These are phyloP conservation scores for Danaus chrysippus DNA, from an alignment of 2,888 invertebrate genomes.

Conservation along the genomic window DNA sequence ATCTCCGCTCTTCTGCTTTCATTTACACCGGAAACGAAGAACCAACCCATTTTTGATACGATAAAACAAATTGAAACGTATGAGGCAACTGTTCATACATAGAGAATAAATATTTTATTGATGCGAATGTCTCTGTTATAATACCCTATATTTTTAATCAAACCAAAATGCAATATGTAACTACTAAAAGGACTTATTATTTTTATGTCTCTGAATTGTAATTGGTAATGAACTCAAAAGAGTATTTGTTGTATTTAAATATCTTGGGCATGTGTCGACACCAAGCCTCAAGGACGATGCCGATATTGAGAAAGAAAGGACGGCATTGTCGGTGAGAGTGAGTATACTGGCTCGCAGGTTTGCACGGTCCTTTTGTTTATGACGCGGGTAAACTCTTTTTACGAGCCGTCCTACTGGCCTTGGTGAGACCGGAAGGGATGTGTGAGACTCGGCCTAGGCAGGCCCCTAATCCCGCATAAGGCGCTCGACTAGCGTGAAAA, in stretches of 20 bases:
- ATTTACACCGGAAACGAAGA: constrained; percentile 63
- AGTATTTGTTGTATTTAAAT: constrained; percentile 8
- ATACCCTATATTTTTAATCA: no score
- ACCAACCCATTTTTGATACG: constrained; percentile 59
- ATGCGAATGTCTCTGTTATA: neutral
- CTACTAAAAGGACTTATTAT: no score
- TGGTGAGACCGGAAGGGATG: no score
- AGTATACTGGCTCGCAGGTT: constrained; percentile 13
- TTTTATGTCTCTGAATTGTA: no score
- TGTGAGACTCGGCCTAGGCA: no score
- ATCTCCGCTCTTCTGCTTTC: constrained; percentile 46
- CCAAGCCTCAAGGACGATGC: constrained; percentile 8
- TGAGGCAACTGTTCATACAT: constrained; percentile 30
- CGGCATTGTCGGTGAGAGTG: neutral
- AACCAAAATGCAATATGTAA: no score
- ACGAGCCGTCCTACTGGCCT: no score
- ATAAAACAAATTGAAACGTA: constrained; percentile 56
- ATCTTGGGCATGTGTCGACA: constrained; percentile 5
- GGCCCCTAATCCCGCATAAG: no score
- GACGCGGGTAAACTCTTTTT: no score
- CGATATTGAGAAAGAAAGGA: constrained; percentile 9
- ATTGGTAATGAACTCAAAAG: neutral
- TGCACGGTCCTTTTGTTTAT: constrained; percentile 7
- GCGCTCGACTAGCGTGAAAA: constrained; percentile 2
- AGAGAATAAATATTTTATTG: constrained; percentile 11